Base-by-base conservation (phyloP, 2,113 vertebrate species). In the Triplophysa dalaica region DNA sequence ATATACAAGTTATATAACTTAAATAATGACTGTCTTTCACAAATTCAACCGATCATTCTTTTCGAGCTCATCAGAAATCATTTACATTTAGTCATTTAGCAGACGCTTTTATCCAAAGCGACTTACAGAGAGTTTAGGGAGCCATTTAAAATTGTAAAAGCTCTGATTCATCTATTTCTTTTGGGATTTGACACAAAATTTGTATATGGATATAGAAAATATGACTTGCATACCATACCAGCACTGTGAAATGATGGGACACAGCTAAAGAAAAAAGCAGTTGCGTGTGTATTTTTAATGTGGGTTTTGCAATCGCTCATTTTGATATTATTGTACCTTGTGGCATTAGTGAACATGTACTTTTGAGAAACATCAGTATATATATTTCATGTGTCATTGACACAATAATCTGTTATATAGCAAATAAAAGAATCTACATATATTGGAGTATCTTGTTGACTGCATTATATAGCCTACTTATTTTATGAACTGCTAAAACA, bases 311-410 rank as follows among this genome's bases (percentile, higher is more conserved):
- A 26, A 54, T 48, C 13, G 33, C 26, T 73, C 52, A 75, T 75
- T 81, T 76, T 76, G 41, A 21, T 61, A 68, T 64, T 5, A 54
- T 48, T 38, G 58, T 70, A 65, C 9, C 45, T 63, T 62, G 72
- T 75, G 72, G 41, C 63, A 75, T 75, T 61, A 62, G 72, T 75
- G 43, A 75, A 75, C 69, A 16, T 60, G 65, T 79, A 67, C 17
- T 45, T 64, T 70, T 60, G 70, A 58, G 64, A 74, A 58, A 66
- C 50, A 74, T 80, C 22, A 67, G 62, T 75, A 48, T 67, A 80
- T 64, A 72, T 5, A 62, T 26, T 19, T 14, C 13, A 29, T 70
- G 67, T 70, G 68, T 64, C 77, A 8, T 38, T 79, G 68, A 64
- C 77, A 80, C 48, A 50, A 41, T 72, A n/a, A 33, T 72, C 13